Evolutionary conservation across 2,113 vertebrate species (phyloP), one percentile per base, ranked within the genome.

Genomic region (Rallus limicola): DNA sequence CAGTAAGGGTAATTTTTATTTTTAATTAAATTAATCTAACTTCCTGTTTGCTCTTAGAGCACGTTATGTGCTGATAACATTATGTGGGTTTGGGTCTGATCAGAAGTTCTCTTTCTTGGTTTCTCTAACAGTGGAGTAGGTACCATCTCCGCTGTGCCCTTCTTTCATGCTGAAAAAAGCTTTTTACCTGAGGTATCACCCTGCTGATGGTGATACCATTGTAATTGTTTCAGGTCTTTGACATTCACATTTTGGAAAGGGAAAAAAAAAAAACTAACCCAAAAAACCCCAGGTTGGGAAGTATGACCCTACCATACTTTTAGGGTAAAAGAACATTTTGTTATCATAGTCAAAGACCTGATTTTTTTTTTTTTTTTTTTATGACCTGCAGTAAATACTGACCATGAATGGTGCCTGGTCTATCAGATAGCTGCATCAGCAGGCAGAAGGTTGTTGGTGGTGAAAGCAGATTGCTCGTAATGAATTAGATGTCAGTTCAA

Each of bases 401-500:
- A 36, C 44, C 52, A 2, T 8, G 78, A 68, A 58, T 15, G 38
- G 50, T 82, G 63, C 91, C 92, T 95, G 77, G 52, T 91, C 97
- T 98, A 79, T 96, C 97, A 65, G 97, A 92, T 97, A 89, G 96
- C 93, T 76, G 78, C 92, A 94, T 90, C 63, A 91, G 72, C 86
- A 86, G 82, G 86, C 90, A 74, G 81, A 24, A 81, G 38, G 88
- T 86, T 92, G 92, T 20, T 23, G 84, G 75, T 97, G 97, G 97
- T 98, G 98, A 98, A 96, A 98, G 97, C 96, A 96, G 96, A 93
- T 96, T 92, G 91, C 95, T 96, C 13, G n/a, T 98, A 98, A 98
- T 98, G 98, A 98, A 99, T 97, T 95, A 97, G 93, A 97, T 98
- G 97, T 98, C 98, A 98, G 92, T 96, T 93, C 91, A 94, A 98